phyloP scores from a whole-genome alignment of 37 sponge, comb jelly and placozoan species.

The Axinella damicornis region DNA sequence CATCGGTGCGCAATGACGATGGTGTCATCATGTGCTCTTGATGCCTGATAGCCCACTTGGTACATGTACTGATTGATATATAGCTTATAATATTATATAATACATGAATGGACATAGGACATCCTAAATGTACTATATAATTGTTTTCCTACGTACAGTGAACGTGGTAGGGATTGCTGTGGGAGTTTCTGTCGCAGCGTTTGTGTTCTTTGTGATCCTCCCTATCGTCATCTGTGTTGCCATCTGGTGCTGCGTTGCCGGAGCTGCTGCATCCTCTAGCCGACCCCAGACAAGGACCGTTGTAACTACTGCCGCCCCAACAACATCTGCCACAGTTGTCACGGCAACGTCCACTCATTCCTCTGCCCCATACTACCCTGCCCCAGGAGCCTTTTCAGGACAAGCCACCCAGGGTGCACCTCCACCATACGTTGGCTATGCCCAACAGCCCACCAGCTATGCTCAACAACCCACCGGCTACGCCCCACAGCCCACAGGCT shows the following conservation, averaged over 20 bases:
- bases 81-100: too few relatives aligned
- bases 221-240: conserved; percentile 6
- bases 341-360: not conserved
- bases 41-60: too few relatives aligned
- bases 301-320: too few relatives aligned
- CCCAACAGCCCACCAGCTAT: not conserved
- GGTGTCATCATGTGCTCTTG: too few relatives aligned
- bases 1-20: too few relatives aligned
- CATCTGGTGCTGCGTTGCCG: not conserved
- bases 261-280: not conserved
- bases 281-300: not conserved
- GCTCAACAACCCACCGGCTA: not conserved
- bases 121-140: too few relatives aligned
- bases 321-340: not conserved
- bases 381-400: not conserved
- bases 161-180: not conserved
- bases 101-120: too few relatives aligned
- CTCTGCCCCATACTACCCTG: not conserved
- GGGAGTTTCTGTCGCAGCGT: not conserved
- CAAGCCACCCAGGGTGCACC: not conserved
- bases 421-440: not conserved
- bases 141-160: not conserved
- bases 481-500: not conserved
- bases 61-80: too few relatives aligned
- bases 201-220: not conserved